Percentiles rank a stretch among this genome's conserved stretches.
phyloP scores from a whole-genome alignment of 1,140 invertebrate species.

The Penaeus japonicus region DNA sequence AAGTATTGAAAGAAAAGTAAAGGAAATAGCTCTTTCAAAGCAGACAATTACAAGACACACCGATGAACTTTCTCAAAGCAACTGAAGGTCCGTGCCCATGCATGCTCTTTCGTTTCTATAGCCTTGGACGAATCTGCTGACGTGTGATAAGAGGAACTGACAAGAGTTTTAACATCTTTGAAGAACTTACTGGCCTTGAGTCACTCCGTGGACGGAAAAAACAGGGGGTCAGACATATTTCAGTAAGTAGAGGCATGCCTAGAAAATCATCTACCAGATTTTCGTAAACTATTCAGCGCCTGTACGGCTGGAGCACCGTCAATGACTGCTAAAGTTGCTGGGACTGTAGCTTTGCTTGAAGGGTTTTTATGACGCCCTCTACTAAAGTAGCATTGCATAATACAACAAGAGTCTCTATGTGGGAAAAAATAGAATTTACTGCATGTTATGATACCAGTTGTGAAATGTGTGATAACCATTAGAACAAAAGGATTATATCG shows the following conservation, averaged over 20 bases:
- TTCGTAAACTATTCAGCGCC: slow-evolving; percentile 27
- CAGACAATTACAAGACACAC: background rate
- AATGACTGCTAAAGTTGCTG: slow-evolving; percentile 15
- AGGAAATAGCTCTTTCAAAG: slow-evolving; percentile 1
- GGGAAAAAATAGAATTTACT: slow-evolving; percentile 37
- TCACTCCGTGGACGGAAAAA: slow-evolving; percentile 9
- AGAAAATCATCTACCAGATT: slow-evolving; percentile 31
- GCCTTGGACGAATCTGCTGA: slow-evolving; percentile 34
- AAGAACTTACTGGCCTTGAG: slow-evolving; percentile 22
- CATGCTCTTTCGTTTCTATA: slow-evolving; percentile 25
- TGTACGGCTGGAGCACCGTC: slow-evolving; percentile 10
- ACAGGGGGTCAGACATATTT: slow-evolving; percentile 38
- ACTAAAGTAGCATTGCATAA: slow-evolving; percentile 41
- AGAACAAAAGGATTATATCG: slow-evolving; percentile 36
- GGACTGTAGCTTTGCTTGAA: slow-evolving; percentile 30
- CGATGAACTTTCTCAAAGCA: slow-evolving; percentile 29
- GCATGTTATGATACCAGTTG: slow-evolving; percentile 27
- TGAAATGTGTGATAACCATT: slow-evolving; percentile 43
- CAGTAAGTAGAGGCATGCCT: background rate
- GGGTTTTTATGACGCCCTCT: slow-evolving; percentile 19
- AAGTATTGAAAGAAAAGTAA: background rate
- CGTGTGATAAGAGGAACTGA: slow-evolving; percentile 35
- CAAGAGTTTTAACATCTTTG: slow-evolving; percentile 37
- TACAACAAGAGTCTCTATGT: slow-evolving; percentile 37
- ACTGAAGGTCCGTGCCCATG: slow-evolving; percentile 13